These are phyloP conservation scores for Gerosis bhagava DNA, from an alignment of 2,888 invertebrate genomes.

Conservation along the genomic window DNA sequence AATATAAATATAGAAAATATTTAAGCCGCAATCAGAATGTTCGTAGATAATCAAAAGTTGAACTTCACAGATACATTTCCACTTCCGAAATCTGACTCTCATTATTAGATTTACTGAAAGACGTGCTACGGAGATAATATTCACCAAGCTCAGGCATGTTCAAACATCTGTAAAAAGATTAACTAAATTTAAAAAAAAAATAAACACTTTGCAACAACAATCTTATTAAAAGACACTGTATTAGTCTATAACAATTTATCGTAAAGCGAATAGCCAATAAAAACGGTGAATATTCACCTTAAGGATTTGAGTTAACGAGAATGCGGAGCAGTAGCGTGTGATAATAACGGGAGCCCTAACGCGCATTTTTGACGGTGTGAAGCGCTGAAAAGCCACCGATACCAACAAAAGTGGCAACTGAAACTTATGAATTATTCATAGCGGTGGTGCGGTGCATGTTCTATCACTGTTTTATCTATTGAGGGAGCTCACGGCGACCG, in stretches of 20 bases:
- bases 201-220: no score
- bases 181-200: no score
- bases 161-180: no score
- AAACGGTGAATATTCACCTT: conserved; percentile 17
- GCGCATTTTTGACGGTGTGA: conserved; percentile 78
- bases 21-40: no score
- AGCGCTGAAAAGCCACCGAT: conserved; percentile 81
- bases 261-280: conserved; percentile 10
- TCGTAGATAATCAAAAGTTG: no score
- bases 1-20: no score
- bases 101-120: no score
- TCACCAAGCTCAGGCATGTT: no score
- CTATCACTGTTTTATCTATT: conserved; percentile 84
- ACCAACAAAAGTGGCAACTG: conserved; percentile 81
- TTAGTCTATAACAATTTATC: background rate
- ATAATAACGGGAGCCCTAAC: conserved; percentile 74
- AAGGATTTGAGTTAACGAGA: conserved; percentile 39
- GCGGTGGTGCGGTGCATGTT: conserved; percentile 80
- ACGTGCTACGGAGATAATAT: no score
- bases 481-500: conserved; percentile 65
- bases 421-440: conserved; percentile 83
- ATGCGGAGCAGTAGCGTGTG: conserved; percentile 56
- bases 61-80: no score
- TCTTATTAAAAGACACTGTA: no score
- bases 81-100: no score